Conservation (phyloP, 1,140 invertebrate genomes). For the Galleria mellonella region DNA sequence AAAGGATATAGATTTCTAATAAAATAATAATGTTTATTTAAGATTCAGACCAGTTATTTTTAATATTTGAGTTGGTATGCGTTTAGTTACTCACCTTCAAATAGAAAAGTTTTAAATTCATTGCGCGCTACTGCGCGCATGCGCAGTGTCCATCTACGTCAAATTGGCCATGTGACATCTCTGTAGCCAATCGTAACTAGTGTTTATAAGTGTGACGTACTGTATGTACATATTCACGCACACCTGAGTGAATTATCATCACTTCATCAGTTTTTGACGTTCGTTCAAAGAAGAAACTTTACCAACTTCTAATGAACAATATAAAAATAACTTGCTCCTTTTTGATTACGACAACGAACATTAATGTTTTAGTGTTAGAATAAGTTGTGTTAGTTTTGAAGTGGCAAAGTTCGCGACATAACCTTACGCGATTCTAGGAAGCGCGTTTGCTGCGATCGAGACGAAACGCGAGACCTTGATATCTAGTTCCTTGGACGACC, state of each 20-base stretch:
- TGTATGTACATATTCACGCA: slow-evolving; percentile 23
- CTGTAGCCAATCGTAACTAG: slow-evolving; percentile 37
- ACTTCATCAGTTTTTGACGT: slow-evolving; percentile 34
- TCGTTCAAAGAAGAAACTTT: slow-evolving; percentile 22
- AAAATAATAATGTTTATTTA: too few species aligned
- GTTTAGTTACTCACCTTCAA: slow-evolving; percentile 15
- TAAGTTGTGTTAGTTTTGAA: too few species aligned
- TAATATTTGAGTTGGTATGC: too few species aligned
- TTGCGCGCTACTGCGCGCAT: slow-evolving; percentile 27
- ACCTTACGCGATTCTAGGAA: slow-evolving; percentile 64
- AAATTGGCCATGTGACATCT: slow-evolving; percentile 39
- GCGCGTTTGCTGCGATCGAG: slow-evolving; percentile 58
- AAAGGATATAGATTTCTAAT: too few species aligned
- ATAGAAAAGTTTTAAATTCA: slow-evolving; percentile 44
- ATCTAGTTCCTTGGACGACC: slow-evolving; percentile 71
- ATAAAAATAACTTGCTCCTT: not conserved
- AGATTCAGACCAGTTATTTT: too few species aligned
- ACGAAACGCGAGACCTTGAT: slow-evolving; percentile 70
- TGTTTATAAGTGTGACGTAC: slow-evolving; percentile 33
- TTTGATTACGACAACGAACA: not conserved
- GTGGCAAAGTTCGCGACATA: slow-evolving; percentile 29
- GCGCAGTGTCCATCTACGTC: slow-evolving; percentile 39
- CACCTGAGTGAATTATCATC: slow-evolving; percentile 30
- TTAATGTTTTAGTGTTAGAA: too few species aligned
- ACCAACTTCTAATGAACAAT: too few species aligned